Base-by-base conservation (phyloP, 2,888 invertebrate genomes). In the Iselma pallidipennis region DNA sequence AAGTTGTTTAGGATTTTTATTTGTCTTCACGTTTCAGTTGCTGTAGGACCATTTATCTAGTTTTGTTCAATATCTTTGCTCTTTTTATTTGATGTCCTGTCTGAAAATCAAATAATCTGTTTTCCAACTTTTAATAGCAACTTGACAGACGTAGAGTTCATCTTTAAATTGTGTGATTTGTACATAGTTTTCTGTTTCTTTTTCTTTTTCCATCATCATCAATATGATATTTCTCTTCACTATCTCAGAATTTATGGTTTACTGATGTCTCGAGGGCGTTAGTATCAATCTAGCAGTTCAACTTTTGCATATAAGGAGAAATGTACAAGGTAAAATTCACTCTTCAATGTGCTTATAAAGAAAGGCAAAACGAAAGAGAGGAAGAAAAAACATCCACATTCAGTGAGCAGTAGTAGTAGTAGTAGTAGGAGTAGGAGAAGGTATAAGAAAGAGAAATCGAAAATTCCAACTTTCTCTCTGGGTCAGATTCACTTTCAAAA, bases 401-500 rank as follows among this genome's bases (percentile, higher is more conserved):
- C 16, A 16, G 16, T 16, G n/a, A n/a, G 4, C 25, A 25, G 25
- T 6, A 25, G 25, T 14, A n/a, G 9, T 16, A 16, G 2, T 16
- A 16, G 9, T 14, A 33, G 14, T 3, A 10, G 14, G 14, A 10
- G 1, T 33, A 33, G 25, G 6, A 25, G 3, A 25, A 25, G 3
- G 6, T 25, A 25, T 4, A 25, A 25, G 25, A 10, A 33, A 33
- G n/a, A 33, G 33, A 33, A 33, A 33, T 33, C 14, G n/a, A 33
- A 14, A 33, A 33, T 33, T 14, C 6, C 45, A 21, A 21, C 2
- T 21, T 21, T 42, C 19, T 63, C 48, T 23, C 26, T 52, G 49
- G 49, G 26, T 45, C 67, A 63, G 59, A 71, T 68, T 68, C 66
- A 66, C 67, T 65, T 69, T 65, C 59, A 25, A 65, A n/a, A 65